Base-by-base conservation (phyloP, 2,888 invertebrate genomes). In the Xanthostigma xanthostigma region DNA sequence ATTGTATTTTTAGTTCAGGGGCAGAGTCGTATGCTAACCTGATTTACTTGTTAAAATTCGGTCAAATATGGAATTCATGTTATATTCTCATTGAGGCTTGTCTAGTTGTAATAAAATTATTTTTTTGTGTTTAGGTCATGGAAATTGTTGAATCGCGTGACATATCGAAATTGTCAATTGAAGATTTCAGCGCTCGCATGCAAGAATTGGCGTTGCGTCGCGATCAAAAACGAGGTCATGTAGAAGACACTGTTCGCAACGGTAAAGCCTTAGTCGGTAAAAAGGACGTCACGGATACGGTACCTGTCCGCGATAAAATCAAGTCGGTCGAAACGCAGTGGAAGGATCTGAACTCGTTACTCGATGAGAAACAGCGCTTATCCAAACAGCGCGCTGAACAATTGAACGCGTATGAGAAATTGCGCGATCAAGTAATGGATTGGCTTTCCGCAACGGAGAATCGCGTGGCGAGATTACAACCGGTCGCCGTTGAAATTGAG, bases 201-300 rank as follows among this genome's bases (percentile, higher is more conserved):
- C 64, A 64, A 40, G 72, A 74, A 50, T 64, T 74, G 52, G 60
- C 62, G 12, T 57, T 55, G 13, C 64, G 66, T 52, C 57, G 67
- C 11, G 66, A 68, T 41, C 62, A 60, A 50, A 75, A 83, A 59
- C 73, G 76, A 57, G 74, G 76, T 3, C 68, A 81, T 34, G 81
- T 85, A 52, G 92, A 92, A 54, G 83, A 84, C 54, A 81, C 87
- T 52, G 74, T 92, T 9, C 75, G 78, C n/a, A 78, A 76, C 54
- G 92, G 92, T 47, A 89, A 86, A 61, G 81, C 80, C 46, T 70
- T 93, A 49, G 76, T 91, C 45, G 70, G 81, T 9, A 84, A 87
- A 70, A 87, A 90, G 56, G 92, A 93, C 60, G 85, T 92, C 42
- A 90, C 91, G 0, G 93, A 93, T 62, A 87, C 87, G 0, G 83